Base-by-base conservation (phyloP, 2,888 invertebrate genomes). In the Agonopterix arenella region DNA sequence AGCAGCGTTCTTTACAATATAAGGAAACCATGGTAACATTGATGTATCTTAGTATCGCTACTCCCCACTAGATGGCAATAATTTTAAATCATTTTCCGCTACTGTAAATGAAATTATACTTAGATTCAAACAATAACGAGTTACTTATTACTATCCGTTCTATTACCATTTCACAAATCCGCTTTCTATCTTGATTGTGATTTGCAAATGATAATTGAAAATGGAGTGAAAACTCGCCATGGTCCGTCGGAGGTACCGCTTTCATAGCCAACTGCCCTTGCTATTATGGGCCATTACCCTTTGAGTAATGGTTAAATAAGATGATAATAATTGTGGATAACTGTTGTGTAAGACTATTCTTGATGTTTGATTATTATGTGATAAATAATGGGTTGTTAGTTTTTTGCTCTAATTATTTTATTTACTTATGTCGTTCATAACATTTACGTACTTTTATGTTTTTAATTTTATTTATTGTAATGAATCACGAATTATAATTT, bases 141-240 rank as follows among this genome's bases (percentile, higher is more conserved):
- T 28, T 28, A 28, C 4, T 28, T 28, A 28, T 37, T 11, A 48
- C 44, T 4, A 36, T 45, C 36, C 13, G 13, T 13, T 13, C 4
- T 8, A 13, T 13, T 44, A 44, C 9, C 13, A 11, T 44, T 13
- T 44, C 13, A 44, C 28, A 28, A 28, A 28, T 28, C 28, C 28
- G 11, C 53, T 53, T 53, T 53, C 53, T 45, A 43, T 46, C 36
- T 50, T 40, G 28, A 48, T 51, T 50, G 18, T 11, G 10, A 47
- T 45, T 44, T 58, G 54, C 55, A 48, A 58, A 54, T 57, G 56
- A 61, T 66, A 67, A 79, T 80, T 71, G 74, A 75, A 77, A 72
- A 73, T 63, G 62, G 57, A 79, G 75, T 74, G 80, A 77, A 83
- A 80, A 75, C 60, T 57, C 59, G 77, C 59, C 56, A 63, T 65